phyloP scores from a whole-genome alignment of 2,113 vertebrate genomes.

The Antennarius striatus region DNA sequence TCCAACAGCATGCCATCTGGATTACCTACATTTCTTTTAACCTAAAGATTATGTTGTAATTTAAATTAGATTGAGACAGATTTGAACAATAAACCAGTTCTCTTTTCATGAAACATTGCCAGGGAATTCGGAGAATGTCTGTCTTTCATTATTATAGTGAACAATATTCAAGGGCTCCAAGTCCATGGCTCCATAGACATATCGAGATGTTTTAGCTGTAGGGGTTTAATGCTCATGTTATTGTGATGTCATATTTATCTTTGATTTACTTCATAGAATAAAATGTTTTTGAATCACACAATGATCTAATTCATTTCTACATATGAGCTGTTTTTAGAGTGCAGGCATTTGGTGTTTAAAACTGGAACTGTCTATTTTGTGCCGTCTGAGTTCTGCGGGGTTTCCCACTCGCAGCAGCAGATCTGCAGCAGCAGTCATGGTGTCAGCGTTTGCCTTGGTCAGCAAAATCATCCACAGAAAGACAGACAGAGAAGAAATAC shows the following conservation, averaged over 20 bases:
- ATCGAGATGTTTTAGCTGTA: neutral
- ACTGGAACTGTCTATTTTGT: slow-evolving; percentile 12
- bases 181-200: neutral
- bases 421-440: slow-evolving; percentile 41
- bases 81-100: neutral
- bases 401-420: slow-evolving; percentile 39
- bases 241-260: too few species aligned
- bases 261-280: too few species aligned
- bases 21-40: neutral
- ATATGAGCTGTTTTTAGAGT: neutral
- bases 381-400: slow-evolving; percentile 7
- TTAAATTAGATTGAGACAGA: neutral
- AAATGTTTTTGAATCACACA: too few species aligned
- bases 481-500: neutral
- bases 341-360: neutral
- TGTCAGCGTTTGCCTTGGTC: slow-evolving; percentile 35
- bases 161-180: neutral
- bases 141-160: neutral
- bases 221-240: too few species aligned
- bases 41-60: neutral
- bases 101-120: neutral
- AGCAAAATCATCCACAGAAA: slow-evolving; percentile 32
- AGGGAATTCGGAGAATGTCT: neutral
- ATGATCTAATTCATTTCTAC: too few species aligned
- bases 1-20: neutral